Conservation (phyloP, 2,113 vertebrate genomes). For the Psephotus haematonotus region DNA sequence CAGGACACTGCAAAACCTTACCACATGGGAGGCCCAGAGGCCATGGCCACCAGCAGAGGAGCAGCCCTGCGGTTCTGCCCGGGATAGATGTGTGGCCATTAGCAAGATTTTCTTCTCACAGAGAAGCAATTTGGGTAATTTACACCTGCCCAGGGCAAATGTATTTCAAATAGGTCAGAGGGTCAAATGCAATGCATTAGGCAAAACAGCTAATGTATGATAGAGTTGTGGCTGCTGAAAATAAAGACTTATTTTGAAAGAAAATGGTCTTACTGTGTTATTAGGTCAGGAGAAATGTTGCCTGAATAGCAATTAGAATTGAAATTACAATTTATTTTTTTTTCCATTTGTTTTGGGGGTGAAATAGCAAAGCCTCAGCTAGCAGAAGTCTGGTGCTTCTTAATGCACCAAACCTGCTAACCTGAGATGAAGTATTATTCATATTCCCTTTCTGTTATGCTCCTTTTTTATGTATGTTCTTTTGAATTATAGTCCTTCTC, state of each 20-base stretch:
- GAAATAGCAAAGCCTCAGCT: neutral
- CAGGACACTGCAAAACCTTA: neutral
- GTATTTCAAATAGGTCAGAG: neutral
- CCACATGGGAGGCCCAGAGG: neutral
- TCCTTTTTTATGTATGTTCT: neutral
- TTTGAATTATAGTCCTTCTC: neutral
- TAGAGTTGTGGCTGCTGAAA: neutral
- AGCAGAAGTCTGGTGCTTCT: neutral
- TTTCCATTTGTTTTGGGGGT: neutral
- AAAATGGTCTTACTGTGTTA: neutral
- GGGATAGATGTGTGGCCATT: rapidly evolving
- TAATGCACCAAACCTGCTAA: neutral
- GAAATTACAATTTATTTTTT: neutral
- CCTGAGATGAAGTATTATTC: neutral
- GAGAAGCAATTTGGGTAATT: neutral
- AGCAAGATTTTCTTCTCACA: neutral
- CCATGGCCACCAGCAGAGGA: neutral
- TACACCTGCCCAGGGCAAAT: neutral
- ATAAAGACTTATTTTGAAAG: neutral
- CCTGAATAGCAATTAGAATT: neutral
- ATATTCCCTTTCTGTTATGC: neutral
- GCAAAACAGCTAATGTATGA: neutral
- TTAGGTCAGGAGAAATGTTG: neutral
- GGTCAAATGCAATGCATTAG: neutral
- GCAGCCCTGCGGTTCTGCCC: neutral